Evolutionary conservation across 1,140 invertebrate species (phyloP), one percentile per base, ranked within the genome.

Genomic region (Chelonus insularis): DNA sequence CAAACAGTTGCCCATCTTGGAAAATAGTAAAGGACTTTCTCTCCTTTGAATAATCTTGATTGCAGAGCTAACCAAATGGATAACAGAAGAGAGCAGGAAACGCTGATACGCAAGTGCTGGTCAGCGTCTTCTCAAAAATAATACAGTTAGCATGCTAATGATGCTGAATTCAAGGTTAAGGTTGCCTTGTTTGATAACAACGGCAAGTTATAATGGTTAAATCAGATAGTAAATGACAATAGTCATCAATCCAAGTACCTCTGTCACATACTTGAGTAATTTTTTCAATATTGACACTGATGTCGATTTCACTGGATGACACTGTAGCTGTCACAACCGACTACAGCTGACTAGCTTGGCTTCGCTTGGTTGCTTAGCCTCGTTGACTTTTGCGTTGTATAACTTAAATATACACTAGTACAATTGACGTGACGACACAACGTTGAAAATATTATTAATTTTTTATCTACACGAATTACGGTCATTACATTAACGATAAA

Each of bases 1-100:
- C 25, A 86, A 67, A 66, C 84, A 86, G 66, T 86, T 86, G 55
- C 84, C 84, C 84, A 86, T 86, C 64, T 60, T 68, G 43, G 7
- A 29, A 47, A 16, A 32, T 4, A 51, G 7, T 25, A 51, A 51
- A 51, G 23, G 34, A 55, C 16, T 55, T 47, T 16, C 9, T 18
- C 39, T 29, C 20, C n/a, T 4, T 16, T 18, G 8, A 0, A 6
- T 20, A 16, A 16, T 8, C 8, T 43, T 43, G 12, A 14, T 2
- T 18, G 4, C 16, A n/a, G 8, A 43, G 12, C 4, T 18, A 16
- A 43, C 41, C 3, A 29, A 43, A 43, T 43, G 8, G 41, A 18
- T 18, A 21, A 14, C 41, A 8, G 16, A 16, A 43, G 41, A 43
- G 41, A 18, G 41, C 41, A 43, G 41, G 14, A 14, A 16, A 16